Evolutionary conservation across 2,888 invertebrate species (phyloP).

Genomic region (Morpho helenor): DNA sequence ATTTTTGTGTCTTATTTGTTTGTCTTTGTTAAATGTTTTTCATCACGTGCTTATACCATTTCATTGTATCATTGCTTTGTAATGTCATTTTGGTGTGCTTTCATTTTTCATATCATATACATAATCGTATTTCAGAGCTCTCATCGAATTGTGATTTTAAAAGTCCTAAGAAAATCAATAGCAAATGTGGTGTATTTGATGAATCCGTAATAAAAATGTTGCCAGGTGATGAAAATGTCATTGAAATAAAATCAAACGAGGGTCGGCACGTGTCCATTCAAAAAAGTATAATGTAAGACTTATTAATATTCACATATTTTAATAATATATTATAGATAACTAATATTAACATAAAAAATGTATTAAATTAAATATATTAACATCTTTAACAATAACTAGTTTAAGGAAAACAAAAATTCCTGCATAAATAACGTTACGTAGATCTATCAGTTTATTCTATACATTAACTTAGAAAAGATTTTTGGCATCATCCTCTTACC

Average conservation of each 20-base stretch:
- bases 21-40: background rate
- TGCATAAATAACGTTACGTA: background rate
- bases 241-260: slow-evolving; percentile 38
- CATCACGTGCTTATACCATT: background rate
- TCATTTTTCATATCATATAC: background rate
- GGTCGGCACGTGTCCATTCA: slow-evolving; percentile 54
- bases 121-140: slow-evolving; percentile 40
- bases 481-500: too few relatives aligned
- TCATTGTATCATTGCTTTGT: background rate
- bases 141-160: slow-evolving; percentile 28
- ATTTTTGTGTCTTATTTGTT: background rate
- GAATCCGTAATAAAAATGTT: slow-evolving; percentile 62
- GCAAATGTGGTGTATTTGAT: slow-evolving; percentile 44
- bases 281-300: slow-evolving; percentile 63
- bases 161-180: slow-evolving; percentile 33
- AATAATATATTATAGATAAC: background rate
- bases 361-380: too few relatives aligned
- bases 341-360: too few relatives aligned
- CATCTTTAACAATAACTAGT: slow-evolving; percentile 1
- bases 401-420: background rate
- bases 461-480: too few relatives aligned
- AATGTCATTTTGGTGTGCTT: slow-evolving; percentile 6
- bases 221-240: slow-evolving; percentile 48
- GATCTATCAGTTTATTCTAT: too few relatives aligned
- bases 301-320: background rate